Evolutionary conservation across 2,888 invertebrate genomes (phyloP).

Genomic region (Gandaritis pyraliata): DNA sequence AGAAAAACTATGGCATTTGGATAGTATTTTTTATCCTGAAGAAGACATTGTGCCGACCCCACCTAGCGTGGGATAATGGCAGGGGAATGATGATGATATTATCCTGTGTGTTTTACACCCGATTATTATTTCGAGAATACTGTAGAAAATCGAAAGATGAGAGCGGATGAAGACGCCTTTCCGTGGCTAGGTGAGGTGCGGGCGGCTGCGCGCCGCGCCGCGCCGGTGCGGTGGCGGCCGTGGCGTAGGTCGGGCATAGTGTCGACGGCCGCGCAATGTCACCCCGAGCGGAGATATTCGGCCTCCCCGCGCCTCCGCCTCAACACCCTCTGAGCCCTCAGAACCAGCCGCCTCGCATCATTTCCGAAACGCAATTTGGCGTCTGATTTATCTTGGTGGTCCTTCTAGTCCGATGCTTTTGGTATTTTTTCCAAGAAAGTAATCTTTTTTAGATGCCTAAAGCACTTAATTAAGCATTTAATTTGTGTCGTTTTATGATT

Average conservation of each 20-base stretch:
- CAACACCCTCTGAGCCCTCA: conserved; percentile 40
- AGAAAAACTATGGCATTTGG: no score
- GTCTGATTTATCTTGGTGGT: conserved; percentile 45
- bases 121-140: not conserved
- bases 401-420: not conserved
- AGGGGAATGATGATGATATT: no score
- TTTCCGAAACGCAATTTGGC: conserved; percentile 67
- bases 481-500: not conserved
- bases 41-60: no score
- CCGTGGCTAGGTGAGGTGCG: conserved; percentile 57
- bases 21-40: no score
- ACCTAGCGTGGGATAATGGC: no score
- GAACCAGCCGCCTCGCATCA: conserved; percentile 57
- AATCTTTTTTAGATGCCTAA: not conserved
- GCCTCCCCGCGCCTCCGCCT: conserved; percentile 51
- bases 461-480: not conserved
- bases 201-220: conserved; percentile 52
- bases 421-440: not conserved
- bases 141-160: conserved; percentile 28
- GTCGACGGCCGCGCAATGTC: conserved; percentile 81
- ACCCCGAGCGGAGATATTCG: conserved; percentile 73
- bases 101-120: not conserved
- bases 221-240: conserved; percentile 53
- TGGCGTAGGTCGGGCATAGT: conserved; percentile 78
- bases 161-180: conserved; percentile 62